Conservation (phyloP, 2,888 invertebrate genomes). For the Rhyacophila evoluta region DNA sequence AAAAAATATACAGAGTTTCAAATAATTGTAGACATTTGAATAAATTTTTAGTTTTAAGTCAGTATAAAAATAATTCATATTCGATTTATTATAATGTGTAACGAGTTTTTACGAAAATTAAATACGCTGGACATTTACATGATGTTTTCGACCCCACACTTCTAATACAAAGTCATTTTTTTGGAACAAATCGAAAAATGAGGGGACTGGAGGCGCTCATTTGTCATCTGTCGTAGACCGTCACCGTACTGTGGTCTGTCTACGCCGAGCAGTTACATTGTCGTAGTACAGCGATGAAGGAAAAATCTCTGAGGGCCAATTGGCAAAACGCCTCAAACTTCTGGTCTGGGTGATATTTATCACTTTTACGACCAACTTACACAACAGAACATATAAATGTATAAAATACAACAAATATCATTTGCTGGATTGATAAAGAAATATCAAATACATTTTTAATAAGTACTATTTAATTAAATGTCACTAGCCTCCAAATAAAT, state of each 20-base stretch:
- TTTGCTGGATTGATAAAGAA: no score
- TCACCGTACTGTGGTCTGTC: neutral
- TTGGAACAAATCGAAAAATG: no score
- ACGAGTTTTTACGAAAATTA: no score
- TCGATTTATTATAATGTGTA: no score
- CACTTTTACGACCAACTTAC: conserved; percentile 8
- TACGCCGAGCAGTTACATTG: neutral
- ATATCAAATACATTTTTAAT: no score
- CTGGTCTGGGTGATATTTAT: conserved; percentile 19
- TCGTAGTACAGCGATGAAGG: neutral
- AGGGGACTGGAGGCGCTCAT: neutral
- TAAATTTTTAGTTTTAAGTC: no score
- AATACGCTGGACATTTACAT: neutral
- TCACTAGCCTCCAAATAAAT: no score
- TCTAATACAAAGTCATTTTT: conserved; percentile 20
- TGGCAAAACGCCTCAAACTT: conserved; percentile 22
- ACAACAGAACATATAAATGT: neutral
- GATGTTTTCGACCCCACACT: neutral
- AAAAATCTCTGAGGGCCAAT: conserved; percentile 22
- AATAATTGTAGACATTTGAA: no score
- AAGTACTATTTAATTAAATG: no score
- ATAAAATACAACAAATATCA: no score
- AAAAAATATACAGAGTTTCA: no score
- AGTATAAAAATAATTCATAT: no score
- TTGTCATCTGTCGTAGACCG: conserved; percentile 17